Base-by-base conservation (phyloP, 2,888 invertebrate genomes). In the Holacanthella duospinosa region DNA sequence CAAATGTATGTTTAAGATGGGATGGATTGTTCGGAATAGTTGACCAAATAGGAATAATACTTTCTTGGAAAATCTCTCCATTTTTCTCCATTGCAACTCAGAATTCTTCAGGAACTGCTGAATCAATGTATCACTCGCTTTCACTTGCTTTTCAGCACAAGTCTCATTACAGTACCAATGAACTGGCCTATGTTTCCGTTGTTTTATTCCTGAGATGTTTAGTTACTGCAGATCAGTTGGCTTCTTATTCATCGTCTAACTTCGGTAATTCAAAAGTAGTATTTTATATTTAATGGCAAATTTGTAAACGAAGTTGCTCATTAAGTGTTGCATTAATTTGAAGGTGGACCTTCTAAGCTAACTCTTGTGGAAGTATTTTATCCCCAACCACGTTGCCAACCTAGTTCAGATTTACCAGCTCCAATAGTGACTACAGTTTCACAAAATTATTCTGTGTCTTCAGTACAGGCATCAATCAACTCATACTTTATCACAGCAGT, bases 401-500 rank as follows among this genome's bases (percentile, higher is more conserved):
- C 62, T 48, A 57, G 60, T 36, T 36, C 68, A 28, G 73, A 71
- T 27, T 60, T 66, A 9, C 64, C 55, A 59, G 59, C 68, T n/a
- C 71, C 74, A 2, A 56, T 72, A 6, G 43, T 74, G 4, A 72
- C 73, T 19, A 73, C 72, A 2, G 71, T 65, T 25, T 69, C 71
- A 6, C 62, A 68, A 36, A 66, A 66, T 58, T 62, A 70, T 24
- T 67, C 71, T 60, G 66, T 75, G 74, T 63, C 74, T n/a, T 62
- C 64, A 6, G 66, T 65, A 53, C 63, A 70, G 21, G 59, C 66
- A 6, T 61, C 65, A 44, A 44, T 72, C 9, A 59, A 76, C 2
- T 85, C 84, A 74, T 88, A 88, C 69, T 89, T 93, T 75, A 82
- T 87, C 68, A 84, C 88, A 74, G 88, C 90, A 19, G 86, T 88